Evolutionary conservation across 1,140 invertebrate genomes (phyloP).

Genomic region (Penaeus chinensis): DNA sequence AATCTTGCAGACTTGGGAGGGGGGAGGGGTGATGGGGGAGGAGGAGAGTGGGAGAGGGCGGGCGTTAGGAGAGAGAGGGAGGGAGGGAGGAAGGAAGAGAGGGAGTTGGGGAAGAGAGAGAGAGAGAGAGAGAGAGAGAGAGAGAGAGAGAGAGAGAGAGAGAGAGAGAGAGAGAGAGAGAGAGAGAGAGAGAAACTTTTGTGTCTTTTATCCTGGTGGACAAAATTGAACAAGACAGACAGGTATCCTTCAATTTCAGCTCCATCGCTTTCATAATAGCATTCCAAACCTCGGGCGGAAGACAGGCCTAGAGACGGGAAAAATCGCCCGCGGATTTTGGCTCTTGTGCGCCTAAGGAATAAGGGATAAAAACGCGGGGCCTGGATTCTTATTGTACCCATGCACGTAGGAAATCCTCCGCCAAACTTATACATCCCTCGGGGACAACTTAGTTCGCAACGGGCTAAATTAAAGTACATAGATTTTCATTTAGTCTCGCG

Average conservation of each 20-base stretch:
- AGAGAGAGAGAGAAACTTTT: neutral
- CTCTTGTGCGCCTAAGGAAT: neutral
- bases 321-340: constrained; percentile 5
- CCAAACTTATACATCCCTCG: constrained; percentile 53
- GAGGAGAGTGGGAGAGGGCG: neutral
- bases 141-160: no score
- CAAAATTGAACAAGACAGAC: constrained; percentile 56
- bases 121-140: no score
- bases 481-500: constrained; percentile 56
- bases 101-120: no score
- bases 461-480: constrained; percentile 56
- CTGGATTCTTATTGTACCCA: constrained; percentile 3
- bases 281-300: constrained; percentile 42
- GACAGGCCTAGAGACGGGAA: constrained; percentile 4
- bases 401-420: constrained; percentile 46
- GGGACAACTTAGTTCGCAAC: constrained; percentile 56
- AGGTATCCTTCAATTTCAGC: constrained; percentile 55
- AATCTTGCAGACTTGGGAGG: neutral
- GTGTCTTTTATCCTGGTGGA: constrained; percentile 34
- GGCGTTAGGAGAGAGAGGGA: neutral
- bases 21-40: neutral
- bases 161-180: neutral
- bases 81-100: neutral
- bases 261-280: constrained; percentile 54
- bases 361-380: constrained; percentile 6